Evolutionary conservation across 2,888 invertebrate species (phyloP), one percentile per base, ranked within the genome.

Genomic region (Linhomoeus sp.): DNA sequence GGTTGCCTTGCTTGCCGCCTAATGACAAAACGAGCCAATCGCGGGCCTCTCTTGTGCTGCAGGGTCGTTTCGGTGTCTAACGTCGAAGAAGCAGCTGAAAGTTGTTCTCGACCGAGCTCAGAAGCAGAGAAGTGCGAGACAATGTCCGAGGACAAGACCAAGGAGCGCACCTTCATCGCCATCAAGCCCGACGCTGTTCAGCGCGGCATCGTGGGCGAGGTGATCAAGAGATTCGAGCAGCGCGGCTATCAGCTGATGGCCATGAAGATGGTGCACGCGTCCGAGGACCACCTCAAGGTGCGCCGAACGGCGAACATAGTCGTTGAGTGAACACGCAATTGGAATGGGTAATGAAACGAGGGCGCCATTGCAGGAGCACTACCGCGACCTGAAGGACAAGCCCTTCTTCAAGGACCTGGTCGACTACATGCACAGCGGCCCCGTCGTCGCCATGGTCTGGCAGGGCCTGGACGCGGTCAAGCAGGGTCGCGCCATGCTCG

Each of bases 181-280:
- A 76, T 94, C 58, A 97, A 97, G 71, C 94, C 94, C 44, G 97
- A 97, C 70, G 94, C 85, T 50, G 94, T 97, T 61, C 94, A 97
- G 67, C 78, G 97, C 54, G 88, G 90, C 60, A 77, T 97, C 51
- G 82, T 92, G 57, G 90, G 90, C 51, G 81, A 84, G 69, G 90
- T 94, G 65, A 84, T 94, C 65, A 77, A 85, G 66, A 77, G 87
- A 57, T 97, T 97, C 68, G 94, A 97, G 71, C 77, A 81, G 62
- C 87, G 88, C 70, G 94, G 94, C 55, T 94, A 87, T 74, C 88
- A 90, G 71, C 74, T 97, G 55, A 86, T 92, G 25, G 90, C 81
- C 51, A 76, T 92, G 72, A 97, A 94, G 73, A 81, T 90, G 71
- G 74, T 80, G 65, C 81, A 81, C 43, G 55, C 57, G 42, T 53